Base-by-base conservation (phyloP, 2,888 invertebrate genomes). In the Trissolcus brochymenae region DNA sequence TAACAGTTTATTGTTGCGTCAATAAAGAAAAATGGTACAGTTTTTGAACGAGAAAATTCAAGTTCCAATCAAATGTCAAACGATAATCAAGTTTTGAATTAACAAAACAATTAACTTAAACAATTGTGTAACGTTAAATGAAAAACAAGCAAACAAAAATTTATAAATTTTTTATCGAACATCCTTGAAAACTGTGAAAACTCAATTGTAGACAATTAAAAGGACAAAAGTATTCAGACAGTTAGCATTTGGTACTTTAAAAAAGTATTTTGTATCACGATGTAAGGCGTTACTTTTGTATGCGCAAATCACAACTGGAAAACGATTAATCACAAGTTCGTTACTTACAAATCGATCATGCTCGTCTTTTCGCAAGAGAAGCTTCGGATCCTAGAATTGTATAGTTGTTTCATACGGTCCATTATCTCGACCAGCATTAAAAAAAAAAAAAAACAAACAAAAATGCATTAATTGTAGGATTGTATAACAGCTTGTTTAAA, bases 341-440 rank as follows among this genome's bases (percentile, higher is more conserved):
- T 68, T 64, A 64, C 46, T 64, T 68, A 35, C 57, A 6, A 68
- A 53, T 13, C 57, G 46, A 62, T 68, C 62, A 56, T 55, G 60
- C 68, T 75, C 54, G 68, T 68, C 64, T 68, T 64, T 68, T 57
- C 57, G 29, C 60, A 57, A 56, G 50, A 16, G 40, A 68, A 68
- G 59, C 68, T 68, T 75, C 53, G 49, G 25, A 74, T 17, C 46
- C 57, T 66, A 66, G 49, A 56, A 67, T 62, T 74, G 56, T 74
- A 74, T 56, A 25, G 41, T 54, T 51, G 16, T 51, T 51, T 51
- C 40, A 57, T 17, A 56, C 17, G 65, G 65, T 49, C 60, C 43
- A 60, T 59, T 60, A 59, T 65, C 49, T 65, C 25, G 51, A 19
- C 54, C 71, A 50, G 16, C 25, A 68, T 55, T 50, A 46, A 72